These are phyloP conservation scores for Cyphomyrmex costatus DNA, from an alignment of 1,140 invertebrate genomes.

Conservation along the genomic window DNA sequence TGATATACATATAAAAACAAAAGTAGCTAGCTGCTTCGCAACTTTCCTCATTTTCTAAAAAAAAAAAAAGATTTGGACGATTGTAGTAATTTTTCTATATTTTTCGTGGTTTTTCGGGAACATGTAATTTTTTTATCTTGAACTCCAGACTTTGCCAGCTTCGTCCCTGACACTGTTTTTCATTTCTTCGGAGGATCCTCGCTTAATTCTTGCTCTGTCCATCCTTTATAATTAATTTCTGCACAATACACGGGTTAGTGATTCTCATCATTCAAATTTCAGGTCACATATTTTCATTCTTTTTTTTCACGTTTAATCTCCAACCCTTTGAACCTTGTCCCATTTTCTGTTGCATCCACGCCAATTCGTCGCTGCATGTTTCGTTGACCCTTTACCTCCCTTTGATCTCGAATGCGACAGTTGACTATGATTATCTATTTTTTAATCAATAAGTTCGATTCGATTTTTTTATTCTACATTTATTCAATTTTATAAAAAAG, in stretches of 20 bases:
- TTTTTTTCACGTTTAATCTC: slow-evolving; percentile 36
- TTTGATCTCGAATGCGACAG: slow-evolving; percentile 19
- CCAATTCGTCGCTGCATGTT: slow-evolving; percentile 16
- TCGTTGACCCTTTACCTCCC: slow-evolving; percentile 38
- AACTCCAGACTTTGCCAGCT: background rate
- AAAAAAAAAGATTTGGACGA: slow-evolving; percentile 4
- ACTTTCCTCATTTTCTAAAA: background rate
- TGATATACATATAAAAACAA: background rate
- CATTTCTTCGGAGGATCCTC: slow-evolving; percentile 22
- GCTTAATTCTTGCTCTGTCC: slow-evolving; percentile 15
- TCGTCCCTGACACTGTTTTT: slow-evolving; percentile 19
- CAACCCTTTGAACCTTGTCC: slow-evolving; percentile 40
- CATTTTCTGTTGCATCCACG: slow-evolving; percentile 19
- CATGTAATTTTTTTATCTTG: background rate
- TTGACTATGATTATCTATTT: slow-evolving; percentile 14
- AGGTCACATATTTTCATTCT: slow-evolving; percentile 19
- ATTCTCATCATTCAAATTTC: slow-evolving; percentile 52
- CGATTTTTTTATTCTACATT: background rate
- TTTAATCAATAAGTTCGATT: background rate
- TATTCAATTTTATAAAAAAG: background rate
- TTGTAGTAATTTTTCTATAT: background rate
- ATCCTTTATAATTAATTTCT: slow-evolving; percentile 40
- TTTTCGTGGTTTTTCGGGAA: background rate
- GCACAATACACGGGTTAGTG: slow-evolving; percentile 31
- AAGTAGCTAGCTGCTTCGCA: background rate